phyloP scores from a whole-genome alignment of 1,140 invertebrate species.

The Pogonomyrmex californicus region DNA sequence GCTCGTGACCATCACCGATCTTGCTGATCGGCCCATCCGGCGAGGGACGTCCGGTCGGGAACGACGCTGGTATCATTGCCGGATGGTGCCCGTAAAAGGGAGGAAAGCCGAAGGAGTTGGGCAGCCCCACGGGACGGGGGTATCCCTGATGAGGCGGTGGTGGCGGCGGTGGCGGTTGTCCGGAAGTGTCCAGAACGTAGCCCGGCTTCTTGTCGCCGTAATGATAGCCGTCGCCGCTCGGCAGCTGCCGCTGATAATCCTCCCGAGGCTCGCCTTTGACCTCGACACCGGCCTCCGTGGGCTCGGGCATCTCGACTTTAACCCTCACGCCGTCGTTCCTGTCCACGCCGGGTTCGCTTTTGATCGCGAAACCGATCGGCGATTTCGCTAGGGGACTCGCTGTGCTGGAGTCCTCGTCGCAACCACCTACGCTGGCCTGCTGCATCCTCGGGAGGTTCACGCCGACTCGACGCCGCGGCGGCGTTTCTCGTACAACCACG shows the following conservation, averaged over 20 bases:
- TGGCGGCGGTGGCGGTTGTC: not conserved
- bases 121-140: constrained; percentile 17
- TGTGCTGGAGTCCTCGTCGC: constrained; percentile 56
- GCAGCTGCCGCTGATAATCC: constrained; percentile 48
- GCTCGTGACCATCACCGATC: constrained; percentile 65
- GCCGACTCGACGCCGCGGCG: constrained; percentile 28
- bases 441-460: constrained; percentile 75
- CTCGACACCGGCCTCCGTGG: constrained; percentile 66
- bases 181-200: constrained; percentile 36
- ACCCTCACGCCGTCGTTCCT: constrained; percentile 57
- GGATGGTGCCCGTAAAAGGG: constrained; percentile 67
- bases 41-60: constrained; percentile 37
- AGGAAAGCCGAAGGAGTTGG: constrained; percentile 67
- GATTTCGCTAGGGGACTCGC: constrained; percentile 51
- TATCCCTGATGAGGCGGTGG: constrained; percentile 57
- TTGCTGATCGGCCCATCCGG: constrained; percentile 62
- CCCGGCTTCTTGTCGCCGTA: constrained; percentile 63
- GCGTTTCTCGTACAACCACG: constrained; percentile 35
- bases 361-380: constrained; percentile 36
- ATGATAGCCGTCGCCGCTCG: constrained; percentile 45
- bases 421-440: constrained; percentile 77
- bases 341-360: constrained; percentile 65
- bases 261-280: constrained; percentile 73
- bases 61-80: constrained; percentile 58
- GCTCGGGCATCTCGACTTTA: constrained; percentile 67